These are phyloP conservation scores for Cyclina sinensis DNA, from an alignment of 1,140 invertebrate genomes.

Conservation along the genomic window DNA sequence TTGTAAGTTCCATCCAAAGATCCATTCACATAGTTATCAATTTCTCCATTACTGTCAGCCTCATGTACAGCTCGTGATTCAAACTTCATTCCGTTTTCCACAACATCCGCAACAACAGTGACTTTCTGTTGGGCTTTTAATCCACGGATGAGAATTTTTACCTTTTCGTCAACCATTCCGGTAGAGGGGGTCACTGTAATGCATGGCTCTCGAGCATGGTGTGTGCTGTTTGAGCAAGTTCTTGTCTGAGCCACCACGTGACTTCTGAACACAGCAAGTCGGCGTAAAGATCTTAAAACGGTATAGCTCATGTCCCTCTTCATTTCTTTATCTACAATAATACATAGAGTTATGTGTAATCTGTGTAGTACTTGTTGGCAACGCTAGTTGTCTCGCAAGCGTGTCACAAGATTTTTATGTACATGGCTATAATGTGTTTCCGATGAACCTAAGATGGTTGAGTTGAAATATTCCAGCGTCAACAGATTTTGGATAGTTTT, in stretches of 20 bases:
- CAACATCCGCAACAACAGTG: conserved; percentile 19
- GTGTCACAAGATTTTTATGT: too few species aligned
- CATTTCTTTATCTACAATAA: not conserved
- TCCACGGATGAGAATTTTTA: conserved; percentile 1
- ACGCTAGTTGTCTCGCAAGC: too few species aligned
- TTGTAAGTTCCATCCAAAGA: conserved; percentile 33
- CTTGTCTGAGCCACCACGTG: not conserved
- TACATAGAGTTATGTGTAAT: too few species aligned
- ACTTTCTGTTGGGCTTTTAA: conserved; percentile 14
- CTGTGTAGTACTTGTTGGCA: too few species aligned
- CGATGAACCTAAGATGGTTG: too few species aligned
- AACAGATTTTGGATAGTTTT: too few species aligned
- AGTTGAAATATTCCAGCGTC: too few species aligned
- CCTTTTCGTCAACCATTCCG: conserved; percentile 21
- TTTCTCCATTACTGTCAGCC: conserved; percentile 14
- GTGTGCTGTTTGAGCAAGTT: not conserved
- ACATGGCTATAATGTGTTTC: too few species aligned
- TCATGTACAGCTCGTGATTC: conserved; percentile 39
- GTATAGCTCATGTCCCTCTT: not conserved
- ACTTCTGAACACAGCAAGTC: not conserved
- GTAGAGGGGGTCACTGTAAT: conserved; percentile 5
- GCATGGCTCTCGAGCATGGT: not conserved
- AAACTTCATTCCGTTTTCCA: conserved; percentile 24
- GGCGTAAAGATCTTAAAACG: conserved; percentile 2
- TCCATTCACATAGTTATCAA: not conserved